Percentiles rank a stretch among this genome's conserved stretches.
Conservation (phyloP, 2,888 invertebrate species). For the Temnothorax unifasciatus region DNA sequence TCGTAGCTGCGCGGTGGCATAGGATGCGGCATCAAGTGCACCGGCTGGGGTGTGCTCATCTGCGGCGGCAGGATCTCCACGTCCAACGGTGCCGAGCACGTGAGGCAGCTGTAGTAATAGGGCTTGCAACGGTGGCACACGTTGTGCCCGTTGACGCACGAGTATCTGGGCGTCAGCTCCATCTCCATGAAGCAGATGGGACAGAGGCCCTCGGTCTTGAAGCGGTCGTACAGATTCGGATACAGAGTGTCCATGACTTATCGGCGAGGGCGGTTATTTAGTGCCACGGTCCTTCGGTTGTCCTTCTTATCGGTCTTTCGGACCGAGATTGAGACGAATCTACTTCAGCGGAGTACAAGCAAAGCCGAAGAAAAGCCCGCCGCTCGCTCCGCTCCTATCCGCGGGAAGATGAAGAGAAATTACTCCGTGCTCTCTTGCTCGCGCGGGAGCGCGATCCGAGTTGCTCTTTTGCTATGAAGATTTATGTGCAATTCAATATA, state of each 20-base stretch:
- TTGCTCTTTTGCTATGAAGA: conserved; percentile 51
- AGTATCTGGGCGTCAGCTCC: conserved; percentile 76
- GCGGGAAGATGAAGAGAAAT: conserved; percentile 54
- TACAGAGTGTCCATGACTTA: conserved; percentile 80
- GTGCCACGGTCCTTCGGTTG: not conserved
- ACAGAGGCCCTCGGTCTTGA: conserved; percentile 79
- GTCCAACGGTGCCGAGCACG: conserved; percentile 75
- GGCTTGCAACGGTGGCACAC: conserved; percentile 83
- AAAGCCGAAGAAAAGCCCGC: conserved; percentile 13
- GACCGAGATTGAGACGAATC: conserved; percentile 47
- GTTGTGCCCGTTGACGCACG: conserved; percentile 78
- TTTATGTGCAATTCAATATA: conserved; percentile 57
- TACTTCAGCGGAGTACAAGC: conserved; percentile 11
- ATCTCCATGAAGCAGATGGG: conserved; percentile 82
- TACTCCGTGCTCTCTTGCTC: conserved; percentile 24
- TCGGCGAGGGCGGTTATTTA: conserved; percentile 20
- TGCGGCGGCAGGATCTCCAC: conserved; percentile 64
- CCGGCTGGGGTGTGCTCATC: conserved; percentile 62
- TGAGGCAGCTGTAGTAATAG: conserved; percentile 81
- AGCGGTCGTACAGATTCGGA: conserved; percentile 79
- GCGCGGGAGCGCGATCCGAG: conserved; percentile 7
- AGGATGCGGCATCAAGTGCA: conserved; percentile 75
- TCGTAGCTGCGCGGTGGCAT: conserved; percentile 23
- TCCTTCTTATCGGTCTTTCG: conserved; percentile 10
- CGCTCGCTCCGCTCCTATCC: not conserved